Evolutionary conservation across 2,888 invertebrate species (phyloP), one percentile per base, ranked within the genome.

Genomic region (Polymixis flavicincta): DNA sequence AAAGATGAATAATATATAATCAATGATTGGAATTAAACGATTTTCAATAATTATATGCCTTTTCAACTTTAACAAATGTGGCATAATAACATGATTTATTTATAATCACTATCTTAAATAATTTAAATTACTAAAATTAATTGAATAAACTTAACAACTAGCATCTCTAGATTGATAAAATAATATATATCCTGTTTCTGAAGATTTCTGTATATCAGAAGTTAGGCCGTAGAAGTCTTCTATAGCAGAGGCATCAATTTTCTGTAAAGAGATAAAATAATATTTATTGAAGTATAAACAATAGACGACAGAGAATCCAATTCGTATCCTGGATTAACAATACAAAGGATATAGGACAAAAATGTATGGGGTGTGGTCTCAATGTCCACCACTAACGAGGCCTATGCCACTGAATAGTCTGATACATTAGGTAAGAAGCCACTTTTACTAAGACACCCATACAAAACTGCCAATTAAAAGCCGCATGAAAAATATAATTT

Each of bases 181-280:
- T 90, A 99, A 97, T 94, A 99, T 99, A 96, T 99, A 99, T 90
- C 99, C 99, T 72, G 99, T 99, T 97, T 99, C 99, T 57, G 99
- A 99, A 86, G 99, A 99, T 96, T 99, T 99, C 95, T 99, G 99
- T 93, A 99, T 98, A 95, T 99, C 99, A 82, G 99, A 99, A 76
- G 99, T 99, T 92, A 99, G 97, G 92, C 99, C 99, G 96, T 99
- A 99, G 96, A 99, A 99, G 96, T 99, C 99, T 97, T 99, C 99
- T 96, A 99, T 99, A 88, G 99, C 98, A 76, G 99, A 99, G 72
- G 99, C 99, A 94, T 99, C 99, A 92, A 99, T 99, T 98, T 99
- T 99, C 99, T 99, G 97, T 25, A 97, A 97, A 85, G 50, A 87
- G 85, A 78, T 80, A 83, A 79, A 78, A 68, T 9, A 68, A 11